Percentiles rank a stretch among this genome's conserved stretches.
Conservation (phyloP, 2,888 invertebrate genomes). For the Oligia strigilis region DNA sequence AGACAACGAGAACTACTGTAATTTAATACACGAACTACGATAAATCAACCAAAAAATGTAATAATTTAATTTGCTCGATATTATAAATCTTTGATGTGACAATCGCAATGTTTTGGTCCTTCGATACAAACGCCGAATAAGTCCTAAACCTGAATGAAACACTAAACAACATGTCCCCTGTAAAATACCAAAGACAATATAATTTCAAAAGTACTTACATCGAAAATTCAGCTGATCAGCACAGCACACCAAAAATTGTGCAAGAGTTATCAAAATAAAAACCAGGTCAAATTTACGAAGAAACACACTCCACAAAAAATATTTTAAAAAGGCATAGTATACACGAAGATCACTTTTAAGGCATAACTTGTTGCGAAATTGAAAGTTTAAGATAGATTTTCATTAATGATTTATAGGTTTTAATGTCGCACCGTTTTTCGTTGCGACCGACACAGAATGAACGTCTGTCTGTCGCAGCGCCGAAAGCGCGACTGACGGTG, state of each 20-base stretch:
- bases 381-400: slow-evolving; percentile 72
- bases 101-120: slow-evolving; percentile 14
- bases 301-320: slow-evolving; percentile 66
- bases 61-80: background rate
- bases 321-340: slow-evolving; percentile 60
- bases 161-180: background rate
- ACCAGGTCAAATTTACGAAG: slow-evolving; percentile 79
- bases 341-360: slow-evolving; percentile 69
- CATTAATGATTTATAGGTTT: slow-evolving; percentile 79
- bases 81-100: background rate
- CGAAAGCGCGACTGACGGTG: slow-evolving; percentile 80
- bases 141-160: slow-evolving; percentile 21
- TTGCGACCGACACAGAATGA: slow-evolving; percentile 60
- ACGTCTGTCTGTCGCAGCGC: slow-evolving; percentile 75
- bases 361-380: slow-evolving; percentile 71
- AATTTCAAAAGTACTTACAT: slow-evolving; percentile 69
- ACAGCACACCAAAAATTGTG: slow-evolving; percentile 77
- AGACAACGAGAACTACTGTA: too few relatives aligned
- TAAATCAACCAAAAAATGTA: background rate
- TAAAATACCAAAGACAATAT: slow-evolving; percentile 19
- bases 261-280: slow-evolving; percentile 84
- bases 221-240: slow-evolving; percentile 63
- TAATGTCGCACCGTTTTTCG: slow-evolving; percentile 71
- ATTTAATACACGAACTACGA: background rate
- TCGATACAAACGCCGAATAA: background rate